phyloP scores from a whole-genome alignment of 2,888 invertebrate genomes.

The Conistra vaccinii region DNA sequence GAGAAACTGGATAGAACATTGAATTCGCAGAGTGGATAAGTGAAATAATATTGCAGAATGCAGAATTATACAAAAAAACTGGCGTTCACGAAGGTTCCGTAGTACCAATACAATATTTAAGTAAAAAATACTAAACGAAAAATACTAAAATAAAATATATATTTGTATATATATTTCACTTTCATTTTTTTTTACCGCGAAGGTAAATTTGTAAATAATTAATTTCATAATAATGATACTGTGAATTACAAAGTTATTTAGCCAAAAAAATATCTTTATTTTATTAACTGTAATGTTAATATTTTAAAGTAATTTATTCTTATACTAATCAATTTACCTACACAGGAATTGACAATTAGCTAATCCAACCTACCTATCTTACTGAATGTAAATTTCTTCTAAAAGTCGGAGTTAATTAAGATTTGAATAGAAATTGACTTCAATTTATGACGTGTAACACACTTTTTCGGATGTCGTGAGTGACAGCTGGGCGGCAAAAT shows the following conservation, averaged over 20 bases:
- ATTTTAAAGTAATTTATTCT: not conserved
- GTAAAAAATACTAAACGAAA: too few relatives aligned
- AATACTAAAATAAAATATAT: too few relatives aligned
- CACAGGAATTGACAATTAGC: not conserved
- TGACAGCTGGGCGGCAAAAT: too few relatives aligned
- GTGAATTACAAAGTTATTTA: too few relatives aligned
- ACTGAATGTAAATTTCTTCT: not conserved
- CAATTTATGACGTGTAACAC: not conserved
- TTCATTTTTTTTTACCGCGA: too few relatives aligned
- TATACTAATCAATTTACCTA: not conserved
- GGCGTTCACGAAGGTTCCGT: too few relatives aligned
- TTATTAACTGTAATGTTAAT: not conserved
- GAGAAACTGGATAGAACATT: slow-evolving; percentile 71
- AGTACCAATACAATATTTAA: too few relatives aligned
- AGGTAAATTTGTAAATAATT: too few relatives aligned
- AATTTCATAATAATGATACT: too few relatives aligned
- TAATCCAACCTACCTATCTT: not conserved
- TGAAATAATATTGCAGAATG: slow-evolving; percentile 5
- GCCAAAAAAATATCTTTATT: slow-evolving; percentile 22
- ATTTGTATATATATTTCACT: too few relatives aligned
- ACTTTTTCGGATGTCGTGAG: not conserved
- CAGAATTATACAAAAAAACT: not conserved
- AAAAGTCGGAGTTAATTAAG: too few relatives aligned
- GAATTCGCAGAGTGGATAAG: slow-evolving; percentile 11
- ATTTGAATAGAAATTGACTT: not conserved